Percentiles rank a stretch among this genome's conserved stretches.
Conservation (phyloP, 2,797 vertebrate genomes). For the Neoniphon sammara region DNA sequence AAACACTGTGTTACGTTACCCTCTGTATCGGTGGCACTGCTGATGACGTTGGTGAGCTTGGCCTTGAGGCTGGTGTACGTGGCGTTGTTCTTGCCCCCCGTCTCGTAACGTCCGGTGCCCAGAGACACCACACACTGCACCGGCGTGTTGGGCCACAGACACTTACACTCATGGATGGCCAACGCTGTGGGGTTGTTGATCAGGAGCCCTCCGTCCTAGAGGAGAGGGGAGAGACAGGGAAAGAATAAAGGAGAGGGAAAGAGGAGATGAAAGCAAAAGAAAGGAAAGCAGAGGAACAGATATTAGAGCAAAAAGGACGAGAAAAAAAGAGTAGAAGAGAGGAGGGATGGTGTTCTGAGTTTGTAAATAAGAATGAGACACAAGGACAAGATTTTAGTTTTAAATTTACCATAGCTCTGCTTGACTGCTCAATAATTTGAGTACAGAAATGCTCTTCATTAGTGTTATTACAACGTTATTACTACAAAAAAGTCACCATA, state of each 20-base stretch:
- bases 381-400: not conserved
- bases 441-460: too few species aligned
- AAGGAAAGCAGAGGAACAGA: not conserved
- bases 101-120: conserved; percentile 92
- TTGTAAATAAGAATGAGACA: too few species aligned
- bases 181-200: conserved; percentile 95
- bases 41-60: conserved; percentile 94
- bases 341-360: too few species aligned
- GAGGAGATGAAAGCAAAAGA: not conserved
- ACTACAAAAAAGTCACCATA: too few species aligned
- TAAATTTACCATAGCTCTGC: too few species aligned
- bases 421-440: too few species aligned
- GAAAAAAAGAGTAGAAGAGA: too few species aligned
- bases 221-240: not conserved
- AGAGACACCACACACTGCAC: conserved; percentile 94
- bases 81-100: conserved; percentile 78
- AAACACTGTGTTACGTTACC: conserved; percentile 79
- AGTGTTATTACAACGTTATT: too few species aligned
- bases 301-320: not conserved
- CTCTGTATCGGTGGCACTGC: conserved; percentile 97
- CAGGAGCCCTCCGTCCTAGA: conserved; percentile 93
- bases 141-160: conserved; percentile 92
- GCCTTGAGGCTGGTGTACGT: conserved; percentile 93
- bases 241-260: not conserved
- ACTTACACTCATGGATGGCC: conserved; percentile 95